Base-by-base conservation (phyloP, 2,113 vertebrate genomes). In the Tamias sibiricus region DNA sequence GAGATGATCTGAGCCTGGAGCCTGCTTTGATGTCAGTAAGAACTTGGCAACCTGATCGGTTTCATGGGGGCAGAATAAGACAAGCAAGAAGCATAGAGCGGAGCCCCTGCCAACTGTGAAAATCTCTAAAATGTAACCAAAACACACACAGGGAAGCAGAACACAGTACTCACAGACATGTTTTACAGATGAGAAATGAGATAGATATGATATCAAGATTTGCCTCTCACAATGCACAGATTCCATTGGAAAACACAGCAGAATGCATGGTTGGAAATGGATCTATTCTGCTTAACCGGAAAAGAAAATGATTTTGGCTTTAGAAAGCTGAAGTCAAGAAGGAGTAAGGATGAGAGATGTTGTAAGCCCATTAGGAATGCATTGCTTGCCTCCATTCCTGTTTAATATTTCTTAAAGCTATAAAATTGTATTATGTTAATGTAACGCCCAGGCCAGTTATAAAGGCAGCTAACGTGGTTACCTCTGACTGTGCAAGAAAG, bases 401-500 rank as follows among this genome's bases (percentile, higher is more conserved):
- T 97, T 98, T 98, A 98, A 98, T 98, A 98, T 98, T 98, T 98
- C 96, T 98, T 97, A 98, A 98, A 98, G 94, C 97, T 98, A 98
- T 98, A 98, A 97, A 98, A 97, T 96, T 98, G n/a, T 83, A 97
- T 98, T 98, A 98, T 98, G 97, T 96, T 98, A 98, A 98, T 98
- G 90, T 95, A 98, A 98, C 88, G 66, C 91, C 96, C 80, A 95
- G 95, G 96, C 88, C 97, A 98, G 96, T 97, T 96, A 97, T 96
- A 98, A 97, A 75, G 54, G 93, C 97, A 97, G 93, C 95, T 97
- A 98, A 98, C 97, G 92, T 98, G 95, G 98, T 98, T 98, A 97
- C 96, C 94, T 96, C 96, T 98, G 79, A 94, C 96, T 97, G 91
- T 94, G 97, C 91, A 95, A 98, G 97, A 98, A 98, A 98, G 84